Conservation (phyloP, 2,113 vertebrate genomes). For the Anser cygnoides region DNA sequence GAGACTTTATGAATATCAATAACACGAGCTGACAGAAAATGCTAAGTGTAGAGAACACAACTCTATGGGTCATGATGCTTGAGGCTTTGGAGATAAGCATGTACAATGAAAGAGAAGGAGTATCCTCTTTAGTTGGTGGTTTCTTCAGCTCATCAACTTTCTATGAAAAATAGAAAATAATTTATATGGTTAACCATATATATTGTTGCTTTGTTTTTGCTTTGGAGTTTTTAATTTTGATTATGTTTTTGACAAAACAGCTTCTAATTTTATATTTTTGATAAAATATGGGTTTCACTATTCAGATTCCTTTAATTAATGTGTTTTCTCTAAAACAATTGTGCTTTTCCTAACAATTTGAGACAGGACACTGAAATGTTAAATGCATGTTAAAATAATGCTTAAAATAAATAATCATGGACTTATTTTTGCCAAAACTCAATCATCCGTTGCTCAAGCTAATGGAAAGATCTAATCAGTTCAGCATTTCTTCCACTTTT, state of each 20-base stretch:
- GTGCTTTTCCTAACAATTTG: neutral
- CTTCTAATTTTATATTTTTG: neutral
- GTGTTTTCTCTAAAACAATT: neutral
- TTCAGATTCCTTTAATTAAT: neutral
- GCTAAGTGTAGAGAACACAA: neutral
- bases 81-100: neutral
- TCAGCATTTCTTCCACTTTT: neutral
- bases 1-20: neutral
- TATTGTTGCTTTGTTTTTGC: neutral
- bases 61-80: neutral
- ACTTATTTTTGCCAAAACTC: neutral
- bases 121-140: neutral
- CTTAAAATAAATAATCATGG: neutral
- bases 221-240: neutral
- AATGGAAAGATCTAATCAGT: neutral
- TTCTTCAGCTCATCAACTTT: neutral
- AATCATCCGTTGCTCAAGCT: neutral
- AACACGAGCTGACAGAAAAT: neutral
- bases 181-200: neutral
- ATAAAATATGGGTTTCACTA: neutral
- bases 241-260: neutral
- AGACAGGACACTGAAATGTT: neutral
- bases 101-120: neutral
- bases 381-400: neutral
- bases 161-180: too few relatives aligned